Base-by-base conservation (phyloP, 2,888 invertebrate species). In the Drosophila koepferae region DNA sequence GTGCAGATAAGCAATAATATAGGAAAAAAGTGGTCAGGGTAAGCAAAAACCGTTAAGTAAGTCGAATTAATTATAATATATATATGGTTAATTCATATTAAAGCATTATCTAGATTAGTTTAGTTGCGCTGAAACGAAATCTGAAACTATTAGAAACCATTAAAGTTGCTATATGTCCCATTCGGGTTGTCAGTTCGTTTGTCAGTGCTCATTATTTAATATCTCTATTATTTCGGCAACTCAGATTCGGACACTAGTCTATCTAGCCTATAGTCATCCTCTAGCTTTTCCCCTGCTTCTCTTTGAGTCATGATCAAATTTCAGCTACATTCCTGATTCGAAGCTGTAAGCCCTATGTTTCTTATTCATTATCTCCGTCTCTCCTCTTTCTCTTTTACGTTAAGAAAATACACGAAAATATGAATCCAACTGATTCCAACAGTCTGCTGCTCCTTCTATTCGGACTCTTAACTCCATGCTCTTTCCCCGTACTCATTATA, bases 61-160 rank as follows among this genome's bases (percentile, higher is more conserved):
- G 16, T 14, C 16, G 20, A 53, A 20, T 53, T 36, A 51, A 51
- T 51, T 51, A 51, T 51, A 18, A 12, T 51, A 18, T n/a, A 12
- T 20, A 31, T 31, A 31, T 34, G 18, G 18, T 18, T 36, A 48
- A n/a, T 5, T 28, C 28, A 10, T 28, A n/a, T 16, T 48, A 9
- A 28, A 28, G 9, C 6, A 9, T 48, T 48, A n/a, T 16, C 28
- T 28, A 16, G n/a, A 28, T 48, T n/a, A 41, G 36, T 14, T 38
- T 14, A 18, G 8, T 43, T n/a, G 9, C 10, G 2, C 43, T 8
- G 41, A n/a, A 41, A n/a, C 3, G 3, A 14, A 8, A 14, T 41
- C n/a, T n/a, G 41, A 28, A 28, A 28, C 28, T 28, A 28, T 28
- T 28, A 4, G 28, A n/a, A n/a, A n/a, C n/a, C n/a, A n/a, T n/a